These are phyloP conservation scores for Notechis scutatus DNA, from an alignment of 2,113 vertebrate genomes.

Conservation along the genomic window DNA sequence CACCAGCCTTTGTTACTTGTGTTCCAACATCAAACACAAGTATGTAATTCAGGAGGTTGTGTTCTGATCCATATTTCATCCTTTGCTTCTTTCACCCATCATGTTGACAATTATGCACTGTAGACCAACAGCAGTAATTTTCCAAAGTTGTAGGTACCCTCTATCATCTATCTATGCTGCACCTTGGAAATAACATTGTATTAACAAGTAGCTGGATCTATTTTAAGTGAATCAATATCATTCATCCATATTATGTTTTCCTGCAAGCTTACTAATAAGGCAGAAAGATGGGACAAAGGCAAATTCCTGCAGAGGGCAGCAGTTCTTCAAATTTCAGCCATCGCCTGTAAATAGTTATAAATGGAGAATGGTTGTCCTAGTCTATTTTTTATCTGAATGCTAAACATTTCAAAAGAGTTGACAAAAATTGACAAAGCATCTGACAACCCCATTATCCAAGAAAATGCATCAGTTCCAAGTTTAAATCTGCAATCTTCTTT, in stretches of 20 bases:
- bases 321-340: constrained; percentile 70
- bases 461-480: constrained; percentile 1
- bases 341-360: constrained; percentile 19
- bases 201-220: background rate
- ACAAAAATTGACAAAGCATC: background rate
- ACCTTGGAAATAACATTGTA: background rate
- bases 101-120: background rate
- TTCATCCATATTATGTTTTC: constrained; percentile 8
- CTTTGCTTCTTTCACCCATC: background rate
- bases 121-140: background rate
- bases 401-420: constrained; percentile 5
- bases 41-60: background rate
- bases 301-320: constrained; percentile 76
- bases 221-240: constrained; percentile 1
- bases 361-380: constrained; percentile 17
- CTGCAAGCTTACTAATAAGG: constrained; percentile 23
- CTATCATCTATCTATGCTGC: background rate
- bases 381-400: background rate
- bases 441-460: constrained; percentile 6
- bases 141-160: background rate
- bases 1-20: background rate
- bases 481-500: background rate
- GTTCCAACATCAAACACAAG: background rate
- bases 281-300: constrained; percentile 24
- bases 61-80: background rate